Base-by-base conservation (phyloP, 2,113 vertebrate genomes). In the Cromileptes altivelis region DNA sequence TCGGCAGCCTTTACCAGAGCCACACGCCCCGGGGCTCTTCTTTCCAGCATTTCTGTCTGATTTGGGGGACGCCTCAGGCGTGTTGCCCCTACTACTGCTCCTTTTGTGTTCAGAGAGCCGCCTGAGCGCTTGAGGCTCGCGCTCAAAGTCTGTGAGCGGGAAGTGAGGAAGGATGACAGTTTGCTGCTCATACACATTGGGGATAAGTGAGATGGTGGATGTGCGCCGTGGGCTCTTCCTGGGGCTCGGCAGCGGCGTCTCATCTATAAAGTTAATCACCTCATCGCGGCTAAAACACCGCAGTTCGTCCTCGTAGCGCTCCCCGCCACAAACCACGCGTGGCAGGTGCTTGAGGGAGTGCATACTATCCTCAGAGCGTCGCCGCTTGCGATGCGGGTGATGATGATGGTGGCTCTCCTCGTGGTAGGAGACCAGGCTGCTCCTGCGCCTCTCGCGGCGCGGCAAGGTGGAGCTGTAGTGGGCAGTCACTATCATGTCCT, bases 221-320 rank as follows among this genome's bases (percentile, higher is more conserved):
- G 95, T 80, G 53, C 96, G 96, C 27, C 92, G 85, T 0, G 96
- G 94, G 80, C 94, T 95, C 77, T 91, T 95, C 85, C 95, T 92
- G 6, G 95, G 96, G 91, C 96, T 96, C 45, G 96, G 93, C 75
- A 95, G 78, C 3, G 96, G 96, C 10, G 95, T 95, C 82, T 96
- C 96, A 10, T 97, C 96, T 15, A 96, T 96, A 84, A 96, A 97
- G 82, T 95, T 96, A 73, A 96, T 95, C 80, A 96, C 95, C 79
- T 97, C 96, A 1, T 97, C 97, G 5, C 96, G 95, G 88, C 97
- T 96, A 85, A 97, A 97, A 88, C 96, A 97, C 42, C 88, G 91
- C 73, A 90, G 91, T 11, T 95, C 93, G 14, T 95, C 93, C 72
- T 94, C 93, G 27, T 92, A 94, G 70, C 84, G 87, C 71, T 96